phyloP scores from a whole-genome alignment of 37 sponge, comb jelly and placozoan species.

The Mnemiopsis leidyi region DNA sequence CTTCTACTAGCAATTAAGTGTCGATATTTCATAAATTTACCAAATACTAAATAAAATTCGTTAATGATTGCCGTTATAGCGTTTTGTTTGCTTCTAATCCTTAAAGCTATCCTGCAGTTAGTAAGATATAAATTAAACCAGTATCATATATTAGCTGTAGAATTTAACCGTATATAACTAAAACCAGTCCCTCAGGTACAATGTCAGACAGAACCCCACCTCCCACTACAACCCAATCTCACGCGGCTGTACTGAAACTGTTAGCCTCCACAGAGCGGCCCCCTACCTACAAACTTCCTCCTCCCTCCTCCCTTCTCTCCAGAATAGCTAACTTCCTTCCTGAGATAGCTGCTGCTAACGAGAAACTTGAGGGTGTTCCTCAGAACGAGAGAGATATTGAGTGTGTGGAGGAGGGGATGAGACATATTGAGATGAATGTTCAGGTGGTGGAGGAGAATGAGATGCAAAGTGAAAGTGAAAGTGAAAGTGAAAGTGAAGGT shows the following conservation, averaged over 20 bases:
- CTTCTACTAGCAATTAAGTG: too few relatives aligned
- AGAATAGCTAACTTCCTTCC: conserved; percentile 20
- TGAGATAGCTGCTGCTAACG: conserved; percentile 27
- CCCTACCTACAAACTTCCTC: background rate
- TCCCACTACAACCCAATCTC: background rate
- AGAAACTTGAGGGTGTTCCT: conserved; percentile 24
- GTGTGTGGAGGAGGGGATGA: conserved; percentile 65
- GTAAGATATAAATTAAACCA: too few relatives aligned
- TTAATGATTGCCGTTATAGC: too few relatives aligned
- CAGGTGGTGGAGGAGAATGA: conserved; percentile 3
- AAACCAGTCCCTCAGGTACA: background rate
- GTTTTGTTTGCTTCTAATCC: too few relatives aligned
- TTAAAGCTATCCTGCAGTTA: too few relatives aligned
- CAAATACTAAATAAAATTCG: too few relatives aligned
- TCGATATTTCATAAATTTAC: too few relatives aligned
- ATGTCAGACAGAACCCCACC: background rate
- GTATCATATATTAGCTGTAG: too few relatives aligned
- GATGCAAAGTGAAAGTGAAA: background rate
- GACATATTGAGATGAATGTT: conserved; percentile 62
- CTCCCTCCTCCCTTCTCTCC: conserved; percentile 24
- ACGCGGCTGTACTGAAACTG: conserved; percentile 14
- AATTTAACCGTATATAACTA: too few relatives aligned
- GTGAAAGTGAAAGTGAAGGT: background rate
- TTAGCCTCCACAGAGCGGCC: conserved; percentile 45
- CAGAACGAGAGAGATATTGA: conserved; percentile 43